Conservation (phyloP, 2,797 vertebrate genomes). For the Siniperca obscura region DNA sequence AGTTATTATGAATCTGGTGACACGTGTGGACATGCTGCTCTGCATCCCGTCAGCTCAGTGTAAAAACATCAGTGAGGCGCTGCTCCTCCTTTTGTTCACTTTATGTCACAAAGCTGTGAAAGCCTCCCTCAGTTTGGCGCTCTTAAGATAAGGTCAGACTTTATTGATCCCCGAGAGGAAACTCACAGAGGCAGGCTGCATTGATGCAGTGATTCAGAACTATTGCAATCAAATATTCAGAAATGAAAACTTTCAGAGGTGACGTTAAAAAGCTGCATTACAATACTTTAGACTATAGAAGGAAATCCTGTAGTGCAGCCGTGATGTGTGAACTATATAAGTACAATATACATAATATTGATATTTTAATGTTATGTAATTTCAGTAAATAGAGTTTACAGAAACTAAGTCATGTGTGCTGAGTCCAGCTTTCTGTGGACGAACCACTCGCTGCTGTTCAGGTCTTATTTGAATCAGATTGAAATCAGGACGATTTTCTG, state of each 20-base stretch:
- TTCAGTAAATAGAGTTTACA: neutral
- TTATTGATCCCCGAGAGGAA: neutral
- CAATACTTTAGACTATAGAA: neutral
- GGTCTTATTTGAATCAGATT: neutral
- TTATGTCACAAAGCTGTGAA: neutral
- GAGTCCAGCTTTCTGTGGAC: neutral
- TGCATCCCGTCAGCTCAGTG: neutral
- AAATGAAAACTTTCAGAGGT: neutral
- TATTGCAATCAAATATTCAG: neutral
- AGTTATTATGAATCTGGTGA: neutral
- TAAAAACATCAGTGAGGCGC: neutral
- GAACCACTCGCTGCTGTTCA: neutral
- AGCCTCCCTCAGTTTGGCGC: neutral
- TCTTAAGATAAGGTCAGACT: neutral
- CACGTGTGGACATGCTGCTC: neutral
- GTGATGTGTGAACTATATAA: no score
- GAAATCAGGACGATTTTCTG: neutral
- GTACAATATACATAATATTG: no score
- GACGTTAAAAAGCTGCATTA: neutral
- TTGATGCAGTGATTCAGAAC: neutral
- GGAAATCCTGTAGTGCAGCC: no score
- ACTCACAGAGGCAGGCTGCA: neutral
- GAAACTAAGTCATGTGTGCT: rapidly evolving
- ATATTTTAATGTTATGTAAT: no score
- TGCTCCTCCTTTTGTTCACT: neutral